A percentile compares a stretch with the other conserved stretches of the same genome.
These are phyloP conservation scores for Scarus forsteni DNA, from an alignment of 2,797 vertebrate species.

Conservation along the genomic window DNA sequence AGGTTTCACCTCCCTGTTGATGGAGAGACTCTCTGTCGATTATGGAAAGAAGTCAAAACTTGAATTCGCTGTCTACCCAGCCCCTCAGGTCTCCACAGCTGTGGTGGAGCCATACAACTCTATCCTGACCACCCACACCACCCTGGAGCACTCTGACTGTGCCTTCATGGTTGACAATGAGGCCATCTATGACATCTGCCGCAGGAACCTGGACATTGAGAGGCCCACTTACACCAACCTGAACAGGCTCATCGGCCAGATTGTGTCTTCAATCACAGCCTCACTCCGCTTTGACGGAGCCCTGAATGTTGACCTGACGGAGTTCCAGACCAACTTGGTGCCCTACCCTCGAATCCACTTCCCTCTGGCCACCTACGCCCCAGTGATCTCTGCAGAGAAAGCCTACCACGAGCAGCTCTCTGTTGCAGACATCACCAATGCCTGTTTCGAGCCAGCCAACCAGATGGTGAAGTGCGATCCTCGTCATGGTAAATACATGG, in stretches of 20 bases:
- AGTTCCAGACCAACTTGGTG: slow-evolving; percentile 94
- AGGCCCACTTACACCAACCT: slow-evolving; percentile 91
- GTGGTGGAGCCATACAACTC: slow-evolving; percentile 92
- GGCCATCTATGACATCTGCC: slow-evolving; percentile 92
- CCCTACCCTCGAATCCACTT: slow-evolving; percentile 93
- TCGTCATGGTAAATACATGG: slow-evolving; percentile 92
- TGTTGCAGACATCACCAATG: slow-evolving; percentile 89
- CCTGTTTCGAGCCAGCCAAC: slow-evolving; percentile 92
- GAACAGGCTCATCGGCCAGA: slow-evolving; percentile 91
- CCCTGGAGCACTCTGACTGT: slow-evolving; percentile 92
- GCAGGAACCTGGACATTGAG: slow-evolving; percentile 91
- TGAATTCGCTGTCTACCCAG: slow-evolving; percentile 90
- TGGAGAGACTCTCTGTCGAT: slow-evolving; percentile 92
- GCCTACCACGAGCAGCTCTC: slow-evolving; percentile 93
- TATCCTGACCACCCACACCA: slow-evolving; percentile 92
- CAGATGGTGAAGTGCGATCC: slow-evolving; percentile 96
- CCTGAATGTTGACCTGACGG: slow-evolving; percentile 91
- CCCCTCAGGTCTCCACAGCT: slow-evolving; percentile 90
- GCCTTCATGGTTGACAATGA: slow-evolving; percentile 95
- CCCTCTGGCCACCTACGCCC: slow-evolving; percentile 90
- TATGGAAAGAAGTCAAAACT: slow-evolving; percentile 93
- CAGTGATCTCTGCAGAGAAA: slow-evolving; percentile 91
- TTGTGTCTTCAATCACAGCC: slow-evolving; percentile 92
- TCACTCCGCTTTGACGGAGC: slow-evolving; percentile 92
- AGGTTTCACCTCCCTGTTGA: slow-evolving; percentile 91